Evolutionary conservation across 1,140 invertebrate genomes (phyloP).

Genomic region (Rhopalosiphum maidis): DNA sequence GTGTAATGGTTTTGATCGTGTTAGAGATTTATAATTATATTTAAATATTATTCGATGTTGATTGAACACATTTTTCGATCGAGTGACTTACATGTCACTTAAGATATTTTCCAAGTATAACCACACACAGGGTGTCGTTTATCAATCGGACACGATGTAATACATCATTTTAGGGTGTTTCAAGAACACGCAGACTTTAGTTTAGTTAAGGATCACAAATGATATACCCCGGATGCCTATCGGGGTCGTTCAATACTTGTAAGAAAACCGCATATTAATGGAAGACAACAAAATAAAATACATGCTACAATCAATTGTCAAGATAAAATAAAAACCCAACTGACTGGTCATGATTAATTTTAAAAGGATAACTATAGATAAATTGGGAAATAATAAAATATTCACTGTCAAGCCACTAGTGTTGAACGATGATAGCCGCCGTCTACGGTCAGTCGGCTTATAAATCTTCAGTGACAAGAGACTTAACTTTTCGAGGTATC

Average conservation of each 20-base stretch:
- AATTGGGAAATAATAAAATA: constrained; percentile 39
- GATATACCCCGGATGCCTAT: not conserved
- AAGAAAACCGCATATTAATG: constrained; percentile 24
- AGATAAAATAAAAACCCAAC: constrained; percentile 13
- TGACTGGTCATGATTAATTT: constrained; percentile 20
- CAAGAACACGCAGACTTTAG: not conserved
- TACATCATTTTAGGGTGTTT: not conserved
- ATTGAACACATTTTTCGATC: not conserved
- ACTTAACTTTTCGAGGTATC: not conserved
- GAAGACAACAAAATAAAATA: not conserved
- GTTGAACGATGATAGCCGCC: not conserved
- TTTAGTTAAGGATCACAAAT: not conserved
- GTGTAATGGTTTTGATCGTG: not conserved
- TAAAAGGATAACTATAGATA: not conserved
- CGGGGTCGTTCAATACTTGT: too few species aligned
- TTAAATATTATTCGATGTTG: not conserved
- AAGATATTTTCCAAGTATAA: constrained; percentile 1
- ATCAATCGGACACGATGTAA: not conserved
- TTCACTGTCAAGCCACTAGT: constrained; percentile 32
- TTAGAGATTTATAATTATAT: not conserved
- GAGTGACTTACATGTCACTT: not conserved
- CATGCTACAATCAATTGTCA: not conserved
- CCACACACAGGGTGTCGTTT: not conserved
- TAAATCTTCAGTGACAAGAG: constrained; percentile 38
- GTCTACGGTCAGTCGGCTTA: constrained; percentile 31